Evolutionary conservation across 2,888 invertebrate genomes (phyloP).

Genomic region (Therioaphis trifolii): DNA sequence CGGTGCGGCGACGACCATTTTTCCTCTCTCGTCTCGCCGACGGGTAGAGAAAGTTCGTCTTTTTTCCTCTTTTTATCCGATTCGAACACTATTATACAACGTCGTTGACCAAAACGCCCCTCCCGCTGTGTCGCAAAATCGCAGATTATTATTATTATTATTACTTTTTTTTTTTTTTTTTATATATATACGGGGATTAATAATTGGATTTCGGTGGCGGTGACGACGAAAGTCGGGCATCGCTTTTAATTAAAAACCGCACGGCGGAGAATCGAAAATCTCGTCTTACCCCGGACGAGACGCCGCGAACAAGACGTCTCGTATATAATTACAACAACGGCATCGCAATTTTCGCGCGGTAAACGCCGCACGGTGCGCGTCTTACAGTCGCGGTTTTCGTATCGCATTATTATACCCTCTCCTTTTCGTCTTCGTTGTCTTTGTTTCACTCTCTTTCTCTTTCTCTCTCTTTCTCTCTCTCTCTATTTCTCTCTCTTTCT

Average conservation of each 20-base stretch:
- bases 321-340: constrained; percentile 11
- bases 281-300: constrained; percentile 30
- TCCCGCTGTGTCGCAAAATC: not conserved
- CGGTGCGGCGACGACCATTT: too few species aligned
- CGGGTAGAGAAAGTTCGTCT: too few species aligned
- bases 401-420: not conserved
- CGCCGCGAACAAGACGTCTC: not conserved
- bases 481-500: too few species aligned
- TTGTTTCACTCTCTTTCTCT: too few species aligned
- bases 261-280: constrained; percentile 33
- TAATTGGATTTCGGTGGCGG: constrained; percentile 52
- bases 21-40: not conserved
- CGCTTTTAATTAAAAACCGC: constrained; percentile 57
- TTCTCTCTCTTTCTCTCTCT: too few species aligned
- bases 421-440: not conserved
- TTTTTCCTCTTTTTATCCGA: not conserved
- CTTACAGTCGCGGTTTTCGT: constrained; percentile 2
- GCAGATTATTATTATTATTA: too few species aligned
- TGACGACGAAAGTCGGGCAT: not conserved
- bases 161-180: too few species aligned
- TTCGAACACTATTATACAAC: not conserved
- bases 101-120: constrained; percentile 49
- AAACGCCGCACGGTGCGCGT: not conserved
- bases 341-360: not conserved
- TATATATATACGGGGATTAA: constrained; percentile 28